Base-by-base conservation (phyloP, 2,113 vertebrate genomes). In the Cairina moschata region DNA sequence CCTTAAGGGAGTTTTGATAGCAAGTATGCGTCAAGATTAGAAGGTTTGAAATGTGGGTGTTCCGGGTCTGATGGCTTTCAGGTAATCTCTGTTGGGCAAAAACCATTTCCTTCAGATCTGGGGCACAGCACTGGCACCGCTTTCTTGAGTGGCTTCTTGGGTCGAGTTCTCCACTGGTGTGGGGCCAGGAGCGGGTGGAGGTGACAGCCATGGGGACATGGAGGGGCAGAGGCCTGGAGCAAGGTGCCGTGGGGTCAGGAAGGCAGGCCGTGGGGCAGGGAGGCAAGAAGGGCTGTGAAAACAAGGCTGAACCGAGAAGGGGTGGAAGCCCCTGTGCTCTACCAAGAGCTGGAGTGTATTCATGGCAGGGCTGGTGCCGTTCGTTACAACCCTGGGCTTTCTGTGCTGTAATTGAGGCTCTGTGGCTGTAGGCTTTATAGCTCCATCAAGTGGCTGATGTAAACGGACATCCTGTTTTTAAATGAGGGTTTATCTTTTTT, bases 221-320 rank as follows among this genome's bases (percentile, higher is more conserved):
- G n/a, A 42, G 52, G 56, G 28, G 16, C 34, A 62, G 34, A 44
- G 26, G 14, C 65, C 32, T 32, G 4, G 9, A 14, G 17, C 25
- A 28, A 34, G 48, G n/a, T 36, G 68, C 28, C 12, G 17, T 52
- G 11, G n/a, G n/a, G n/a, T 18, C 12, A 71, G 11, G 7, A 13
- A 72, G 29, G 12, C 71, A 4, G 0, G 0, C 29, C 0, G 4
- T 40, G 59, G 60, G 46, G 56, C 32, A 36, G 28, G 16, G 50
- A 40, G 5, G 58, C 54, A 52, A 48, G 38, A 46, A 72, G 72
- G 31, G 13, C 68, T 9, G 28, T 18, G 9, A 9, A 32, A 65
- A 38, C 66, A 72, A 60, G 60, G 20, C 38, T 83, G 34, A 40
- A 52, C 38, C 25, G 17, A 29, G 79, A 1, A 8, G 10, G 11